A percentile compares a stretch with the other conserved stretches of the same genome.
These are phyloP conservation scores for Aurelia sp. DNA, from an alignment of 30 jellyfish, hydroid and myxozoan genomes.

Conservation along the genomic window DNA sequence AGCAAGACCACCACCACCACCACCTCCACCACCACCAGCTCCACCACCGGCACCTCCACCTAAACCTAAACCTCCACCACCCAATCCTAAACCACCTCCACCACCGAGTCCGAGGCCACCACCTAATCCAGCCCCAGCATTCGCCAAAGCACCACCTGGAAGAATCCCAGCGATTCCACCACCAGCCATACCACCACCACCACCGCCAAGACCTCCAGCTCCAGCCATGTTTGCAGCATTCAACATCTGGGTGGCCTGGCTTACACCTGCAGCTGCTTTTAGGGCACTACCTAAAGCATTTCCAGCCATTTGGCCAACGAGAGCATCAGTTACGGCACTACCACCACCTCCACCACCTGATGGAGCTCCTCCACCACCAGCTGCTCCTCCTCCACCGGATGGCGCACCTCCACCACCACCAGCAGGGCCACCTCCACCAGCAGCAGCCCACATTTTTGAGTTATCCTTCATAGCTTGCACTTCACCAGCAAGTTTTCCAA, in stretches of 20 bases:
- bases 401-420: constrained; percentile 64
- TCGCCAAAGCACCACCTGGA: constrained; percentile 32
- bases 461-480: constrained; percentile 85
- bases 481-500: constrained; percentile 88
- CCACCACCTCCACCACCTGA: constrained; percentile 2
- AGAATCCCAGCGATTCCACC: constrained; percentile 44
- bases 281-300: constrained; percentile 63
- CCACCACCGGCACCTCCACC: background rate
- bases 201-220: constrained; percentile 26
- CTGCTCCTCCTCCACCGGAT: constrained; percentile 27
- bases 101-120: constrained; percentile 13
- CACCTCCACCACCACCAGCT: background rate
- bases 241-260: constrained; percentile 47
- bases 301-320: constrained; percentile 69
- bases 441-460: constrained; percentile 83
- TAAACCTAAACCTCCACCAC: background rate
- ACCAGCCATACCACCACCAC: constrained; percentile 5
- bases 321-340: constrained; percentile 32
- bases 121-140: constrained; percentile 58
- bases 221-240: constrained; percentile 31
- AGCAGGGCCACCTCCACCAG: constrained; percentile 55
- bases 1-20: constrained; percentile 55
- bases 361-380: too few relatives aligned
- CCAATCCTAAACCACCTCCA: constrained; percentile 6
- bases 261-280: constrained; percentile 59